Conservation (phyloP, 2,113 vertebrate species). For the Gallinago media region DNA sequence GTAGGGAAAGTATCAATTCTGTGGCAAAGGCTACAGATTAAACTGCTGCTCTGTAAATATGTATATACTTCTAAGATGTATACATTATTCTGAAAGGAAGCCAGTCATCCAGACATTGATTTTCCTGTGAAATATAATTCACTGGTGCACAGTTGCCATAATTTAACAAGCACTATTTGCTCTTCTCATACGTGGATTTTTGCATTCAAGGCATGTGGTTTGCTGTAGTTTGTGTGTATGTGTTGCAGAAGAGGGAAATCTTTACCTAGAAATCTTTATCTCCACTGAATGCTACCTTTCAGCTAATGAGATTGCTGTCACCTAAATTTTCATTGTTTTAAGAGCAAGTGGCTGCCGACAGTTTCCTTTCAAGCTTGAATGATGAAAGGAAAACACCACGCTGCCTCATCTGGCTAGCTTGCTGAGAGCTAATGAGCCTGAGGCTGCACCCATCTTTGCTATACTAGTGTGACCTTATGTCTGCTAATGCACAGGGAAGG, state of each 20-base stretch:
- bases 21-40: background rate
- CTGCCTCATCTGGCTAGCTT: constrained; percentile 81
- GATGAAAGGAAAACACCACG: constrained; percentile 85
- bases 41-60: constrained; percentile 14
- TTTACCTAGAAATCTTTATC: constrained; percentile 71
- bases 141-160: background rate
- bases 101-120: constrained; percentile 8
- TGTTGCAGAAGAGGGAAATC: constrained; percentile 24
- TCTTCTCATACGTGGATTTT: background rate
- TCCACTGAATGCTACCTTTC: constrained; percentile 55
- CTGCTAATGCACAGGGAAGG: constrained; percentile 78
- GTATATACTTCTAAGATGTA: background rate
- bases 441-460: constrained; percentile 80
- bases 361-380: constrained; percentile 87
- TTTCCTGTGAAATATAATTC: constrained; percentile 11
- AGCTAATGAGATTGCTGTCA: constrained; percentile 82
- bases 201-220: background rate
- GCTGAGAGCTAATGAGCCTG: constrained; percentile 85
- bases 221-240: background rate
- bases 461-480: constrained; percentile 81
- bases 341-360: constrained; percentile 83
- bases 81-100: constrained; percentile 14
- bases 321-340: constrained; percentile 87
- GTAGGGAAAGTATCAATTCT: background rate
- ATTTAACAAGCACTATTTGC: background rate